Evolutionary conservation across 2,113 vertebrate species (phyloP).

Genomic region (Takifugu bimaculatus): DNA sequence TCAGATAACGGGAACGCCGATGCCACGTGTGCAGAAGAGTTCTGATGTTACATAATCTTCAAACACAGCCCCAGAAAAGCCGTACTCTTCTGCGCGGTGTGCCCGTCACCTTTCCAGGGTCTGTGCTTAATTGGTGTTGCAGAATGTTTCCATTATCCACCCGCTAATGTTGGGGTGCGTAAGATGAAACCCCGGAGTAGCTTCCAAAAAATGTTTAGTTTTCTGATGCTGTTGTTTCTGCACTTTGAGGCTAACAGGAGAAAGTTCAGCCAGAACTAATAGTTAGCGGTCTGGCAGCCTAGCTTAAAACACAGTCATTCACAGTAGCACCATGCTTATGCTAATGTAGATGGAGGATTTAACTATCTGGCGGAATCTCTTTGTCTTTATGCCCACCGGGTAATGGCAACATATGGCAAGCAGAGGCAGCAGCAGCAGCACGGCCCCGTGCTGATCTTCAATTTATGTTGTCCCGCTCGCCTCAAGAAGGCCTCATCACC

Average conservation of each 20-base stretch:
- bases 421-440: slow-evolving; percentile 85
- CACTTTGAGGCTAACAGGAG: too few relatives aligned
- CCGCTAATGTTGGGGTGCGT: too few relatives aligned
- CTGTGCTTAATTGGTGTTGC: neutral
- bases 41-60: slow-evolving; percentile 7
- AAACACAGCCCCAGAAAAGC: slow-evolving; percentile 3
- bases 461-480: slow-evolving; percentile 58
- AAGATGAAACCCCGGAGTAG: too few relatives aligned
- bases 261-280: too few relatives aligned
- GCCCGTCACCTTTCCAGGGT: neutral
- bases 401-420: slow-evolving; percentile 74
- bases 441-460: slow-evolving; percentile 80
- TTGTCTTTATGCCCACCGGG: slow-evolving; percentile 63
- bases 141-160: neutral
- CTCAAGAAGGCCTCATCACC: slow-evolving; percentile 77
- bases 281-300: too few relatives aligned
- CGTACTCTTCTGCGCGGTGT: neutral
- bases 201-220: too few relatives aligned
- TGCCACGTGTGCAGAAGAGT: neutral
- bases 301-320: too few relatives aligned
- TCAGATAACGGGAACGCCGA: neutral
- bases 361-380: too few relatives aligned
- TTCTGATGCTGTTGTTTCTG: too few relatives aligned
- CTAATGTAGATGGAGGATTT: too few relatives aligned
- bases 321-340: too few relatives aligned